Evolutionary conservation across 2,797 vertebrate species (phyloP), one percentile per base, ranked within the genome.

Genomic region (Cirrhinus molitorella): DNA sequence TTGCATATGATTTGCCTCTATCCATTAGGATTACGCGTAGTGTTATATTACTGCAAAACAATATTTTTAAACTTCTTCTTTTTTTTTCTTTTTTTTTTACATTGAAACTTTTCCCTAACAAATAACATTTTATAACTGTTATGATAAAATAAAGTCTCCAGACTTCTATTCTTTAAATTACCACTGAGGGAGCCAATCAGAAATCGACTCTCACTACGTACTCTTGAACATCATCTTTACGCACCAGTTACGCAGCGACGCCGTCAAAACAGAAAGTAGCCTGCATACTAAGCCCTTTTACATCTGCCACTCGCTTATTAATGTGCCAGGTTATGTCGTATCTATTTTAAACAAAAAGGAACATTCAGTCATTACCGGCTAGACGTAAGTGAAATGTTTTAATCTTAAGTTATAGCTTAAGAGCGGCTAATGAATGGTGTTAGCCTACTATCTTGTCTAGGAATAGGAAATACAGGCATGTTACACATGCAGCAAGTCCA

Each of bases 311-410:
- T 45, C 5, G 12, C 5, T 49, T 6, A 34, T 55, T 68, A 55
- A 28, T 43, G n/a, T 19, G 17, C 5, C 10, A 37, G 63, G 53
- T 16, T 81, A 25, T 19, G 10, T 37, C 4, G 2, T 14, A 73
- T 47, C 28, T 25, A 21, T 51, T 72, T 0, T 63, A 23, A 63
- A 73, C 53, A 51, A 19, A 34, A 45, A 49, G 13, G 0, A 25
- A 13, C 21, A 23, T 61, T 37, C 3, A 37, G 1, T 37, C 43
- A 34, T 4, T 16, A 37, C 14, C 43, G 21, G 9, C 40, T 61
- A 47, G 55, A 73, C 9, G 80, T 73, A 81, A 73, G 68, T 81
- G 40, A 21, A 73, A 51, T 71, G 0, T 37, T 51, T 73, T 19
- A 1, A 6, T 55, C 14, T 28, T 28, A n/a, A 28, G 11, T 1